phyloP scores from a whole-genome alignment of 2,113 vertebrate genomes.

The Lophochroa leadbeateri region DNA sequence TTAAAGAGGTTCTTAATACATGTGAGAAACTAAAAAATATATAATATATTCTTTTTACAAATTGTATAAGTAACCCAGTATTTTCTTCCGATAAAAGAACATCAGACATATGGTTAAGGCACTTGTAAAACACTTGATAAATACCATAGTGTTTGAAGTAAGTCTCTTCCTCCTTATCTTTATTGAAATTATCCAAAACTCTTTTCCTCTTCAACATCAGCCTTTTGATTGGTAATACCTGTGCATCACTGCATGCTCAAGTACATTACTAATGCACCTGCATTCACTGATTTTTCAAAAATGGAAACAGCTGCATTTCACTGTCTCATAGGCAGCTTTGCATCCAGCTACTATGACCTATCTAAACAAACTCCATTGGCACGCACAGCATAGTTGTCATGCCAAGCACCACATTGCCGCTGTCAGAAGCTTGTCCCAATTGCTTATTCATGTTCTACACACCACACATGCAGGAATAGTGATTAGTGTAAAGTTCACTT shows the following conservation, averaged over 20 bases:
- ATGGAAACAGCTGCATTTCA: background rate
- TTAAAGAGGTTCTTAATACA: background rate
- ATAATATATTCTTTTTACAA: background rate
- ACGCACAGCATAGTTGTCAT: accelerated
- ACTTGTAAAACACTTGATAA: background rate
- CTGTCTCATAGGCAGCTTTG: background rate
- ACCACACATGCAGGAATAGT: background rate
- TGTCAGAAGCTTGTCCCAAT: background rate
- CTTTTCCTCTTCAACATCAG: background rate
- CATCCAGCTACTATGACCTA: accelerated
- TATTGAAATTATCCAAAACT: background rate
- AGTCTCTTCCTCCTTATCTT: background rate
- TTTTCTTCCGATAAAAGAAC: background rate
- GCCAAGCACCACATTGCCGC: background rate
- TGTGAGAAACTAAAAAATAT: background rate
- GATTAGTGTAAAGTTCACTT: background rate
- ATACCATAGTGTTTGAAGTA: too few relatives aligned
- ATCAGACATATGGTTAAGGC: background rate
- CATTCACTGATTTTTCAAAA: background rate
- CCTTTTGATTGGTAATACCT: background rate
- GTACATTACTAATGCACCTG: background rate
- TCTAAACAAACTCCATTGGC: background rate
- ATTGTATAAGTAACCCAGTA: background rate
- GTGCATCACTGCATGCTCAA: background rate
- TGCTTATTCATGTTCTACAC: background rate